These are phyloP conservation scores for Hoplostethus atlanticus DNA, from an alignment of 2,797 vertebrate genomes.

Conservation along the genomic window DNA sequence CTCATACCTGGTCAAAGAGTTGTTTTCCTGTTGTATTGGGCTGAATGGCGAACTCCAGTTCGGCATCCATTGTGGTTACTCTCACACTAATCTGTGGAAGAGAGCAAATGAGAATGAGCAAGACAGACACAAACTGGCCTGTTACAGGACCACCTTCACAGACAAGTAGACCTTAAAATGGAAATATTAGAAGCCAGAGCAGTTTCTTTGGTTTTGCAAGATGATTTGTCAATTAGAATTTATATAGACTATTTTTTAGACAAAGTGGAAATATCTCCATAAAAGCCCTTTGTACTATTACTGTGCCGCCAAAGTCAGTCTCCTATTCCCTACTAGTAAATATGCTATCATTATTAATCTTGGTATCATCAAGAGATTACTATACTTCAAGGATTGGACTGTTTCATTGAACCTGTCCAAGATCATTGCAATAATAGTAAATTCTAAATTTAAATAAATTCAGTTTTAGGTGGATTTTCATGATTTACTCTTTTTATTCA, in stretches of 20 bases:
- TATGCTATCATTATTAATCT: not conserved
- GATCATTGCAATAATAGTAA: not conserved
- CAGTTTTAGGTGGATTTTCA: not conserved
- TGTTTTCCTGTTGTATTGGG: conserved; percentile 98
- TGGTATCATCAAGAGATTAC: not conserved
- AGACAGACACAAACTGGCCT: too few relatives aligned
- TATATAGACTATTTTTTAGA: not conserved
- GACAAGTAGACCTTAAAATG: not conserved
- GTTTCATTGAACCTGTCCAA: not conserved
- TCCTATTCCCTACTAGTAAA: too few relatives aligned
- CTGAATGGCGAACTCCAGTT: conserved; percentile 99
- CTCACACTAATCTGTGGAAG: conserved; percentile 92
- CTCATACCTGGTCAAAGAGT: conserved; percentile 96
- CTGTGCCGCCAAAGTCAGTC: not conserved
- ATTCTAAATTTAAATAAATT: not conserved
- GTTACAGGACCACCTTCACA: not conserved
- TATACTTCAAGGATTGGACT: not conserved
- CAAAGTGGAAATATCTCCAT: not conserved
- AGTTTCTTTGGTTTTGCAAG: not conserved
- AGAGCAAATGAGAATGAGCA: conserved; percentile 15
- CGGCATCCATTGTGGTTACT: conserved; percentile 98
- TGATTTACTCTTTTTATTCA: not conserved
- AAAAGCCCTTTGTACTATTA: too few relatives aligned
- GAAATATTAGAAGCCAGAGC: not conserved
- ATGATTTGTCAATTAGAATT: not conserved